Base-by-base conservation (phyloP, 2,797 vertebrate genomes). In the Periparus ater region DNA sequence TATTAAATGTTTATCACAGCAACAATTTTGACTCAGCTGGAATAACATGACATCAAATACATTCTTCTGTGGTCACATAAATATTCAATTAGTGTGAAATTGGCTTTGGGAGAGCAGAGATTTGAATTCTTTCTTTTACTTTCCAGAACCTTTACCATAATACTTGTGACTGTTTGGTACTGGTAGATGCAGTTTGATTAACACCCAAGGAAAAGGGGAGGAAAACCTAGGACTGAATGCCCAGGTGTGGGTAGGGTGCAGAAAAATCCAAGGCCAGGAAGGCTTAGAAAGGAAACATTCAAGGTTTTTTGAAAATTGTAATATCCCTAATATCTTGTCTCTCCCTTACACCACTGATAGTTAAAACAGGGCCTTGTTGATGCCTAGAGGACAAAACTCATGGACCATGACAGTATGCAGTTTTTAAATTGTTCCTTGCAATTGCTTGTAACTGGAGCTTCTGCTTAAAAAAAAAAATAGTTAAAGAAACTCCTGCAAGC, bases 1-100 rank as follows among this genome's bases (percentile, higher is more conserved):
- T 82, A 89, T 85, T 67, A 76, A 93, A 53, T 90, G 73, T 73
- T 94, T 93, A 85, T 85, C 53, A 76, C 44, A 80, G 53, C 48
- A 75, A 61, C 9, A 26, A 29, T 92, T 91, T 85, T 73, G 48
- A 76, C 44, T 36, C 81, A 82, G 67, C 36, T 87, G 63, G 80
- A 94, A 89, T 54, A 34, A 51, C 25, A 32, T 32, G 20, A 32
- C 26, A 34, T 75, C 42, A 85, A 67, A 75, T 44, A 75, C 17
- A 38, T 87, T 89, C 58, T 91, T 18, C 17, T 72, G 38, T 20
- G 77, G 54, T 65, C 38, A 53, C 29, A 65, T 93, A 74, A 91
- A 91, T 93, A 84, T 93, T 93, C 83, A 77, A 68, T 63, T 78
- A 32, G 17, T 54, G 13, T 72, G 70, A 81, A 81, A 81, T 62